phyloP scores from a whole-genome alignment of 2,113 vertebrate species.

The Antechinus flavipes region DNA sequence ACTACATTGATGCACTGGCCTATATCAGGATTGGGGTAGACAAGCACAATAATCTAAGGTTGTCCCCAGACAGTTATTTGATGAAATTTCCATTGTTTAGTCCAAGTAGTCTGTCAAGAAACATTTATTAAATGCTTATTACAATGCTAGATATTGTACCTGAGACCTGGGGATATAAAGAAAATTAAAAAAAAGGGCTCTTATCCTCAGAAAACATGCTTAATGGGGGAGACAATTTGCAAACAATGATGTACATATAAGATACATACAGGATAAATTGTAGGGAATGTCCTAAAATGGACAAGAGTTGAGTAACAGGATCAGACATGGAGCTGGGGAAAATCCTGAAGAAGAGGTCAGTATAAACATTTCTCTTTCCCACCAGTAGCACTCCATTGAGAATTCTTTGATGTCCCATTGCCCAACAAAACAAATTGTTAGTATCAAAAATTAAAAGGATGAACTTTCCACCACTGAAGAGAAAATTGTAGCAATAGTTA shows the following conservation, averaged over 20 bases:
- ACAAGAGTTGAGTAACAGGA: rapidly evolving
- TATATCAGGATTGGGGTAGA: background rate
- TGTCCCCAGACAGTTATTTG: background rate
- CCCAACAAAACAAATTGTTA: too few relatives aligned
- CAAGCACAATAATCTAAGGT: background rate
- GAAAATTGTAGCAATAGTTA: too few relatives aligned
- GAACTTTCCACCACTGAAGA: too few relatives aligned
- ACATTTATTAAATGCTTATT: background rate
- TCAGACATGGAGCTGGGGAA: background rate
- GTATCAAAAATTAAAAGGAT: too few relatives aligned
- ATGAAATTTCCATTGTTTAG: background rate
- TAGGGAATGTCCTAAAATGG: background rate
- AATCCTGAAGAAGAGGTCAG: background rate
- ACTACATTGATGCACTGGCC: background rate
- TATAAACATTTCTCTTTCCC: background rate
- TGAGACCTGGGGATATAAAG: background rate
- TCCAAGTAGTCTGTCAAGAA: background rate
- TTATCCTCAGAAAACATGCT: background rate
- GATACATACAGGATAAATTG: background rate
- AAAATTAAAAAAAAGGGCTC: background rate
- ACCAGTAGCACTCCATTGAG: background rate
- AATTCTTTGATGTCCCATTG: background rate
- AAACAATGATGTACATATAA: background rate
- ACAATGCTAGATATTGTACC: background rate
- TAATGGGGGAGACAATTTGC: background rate